Percentiles rank a stretch among this genome's conserved stretches.
Conservation (phyloP, 2,888 invertebrate species). For the Campoplex nolae region DNA sequence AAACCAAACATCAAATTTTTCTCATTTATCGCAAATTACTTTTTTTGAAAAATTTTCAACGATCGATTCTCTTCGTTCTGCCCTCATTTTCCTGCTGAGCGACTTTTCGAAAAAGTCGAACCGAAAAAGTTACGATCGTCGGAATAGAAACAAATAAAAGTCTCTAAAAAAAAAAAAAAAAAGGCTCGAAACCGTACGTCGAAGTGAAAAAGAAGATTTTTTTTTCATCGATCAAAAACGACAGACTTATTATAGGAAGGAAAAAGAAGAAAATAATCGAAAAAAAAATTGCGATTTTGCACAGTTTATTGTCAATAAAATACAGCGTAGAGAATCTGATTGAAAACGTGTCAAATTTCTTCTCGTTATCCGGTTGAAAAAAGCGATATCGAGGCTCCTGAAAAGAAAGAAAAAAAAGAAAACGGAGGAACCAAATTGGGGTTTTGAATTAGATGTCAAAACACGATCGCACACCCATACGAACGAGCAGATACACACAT, state of each 20-base stretch:
- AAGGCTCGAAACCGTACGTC: background rate
- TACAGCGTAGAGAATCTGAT: conserved; percentile 50
- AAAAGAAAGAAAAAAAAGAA: conserved; percentile 73
- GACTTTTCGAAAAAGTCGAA: background rate
- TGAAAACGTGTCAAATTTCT: conserved; percentile 25
- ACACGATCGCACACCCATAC: background rate
- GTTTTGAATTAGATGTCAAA: conserved; percentile 25
- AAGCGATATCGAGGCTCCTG: conserved; percentile 69
- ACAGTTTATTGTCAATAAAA: conserved; percentile 66
- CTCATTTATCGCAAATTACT: too few species aligned
- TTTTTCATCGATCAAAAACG: too few species aligned
- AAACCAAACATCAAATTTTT: too few species aligned
- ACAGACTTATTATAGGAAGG: background rate
- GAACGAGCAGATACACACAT: background rate
- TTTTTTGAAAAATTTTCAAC: too few species aligned
- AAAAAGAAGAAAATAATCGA: background rate
- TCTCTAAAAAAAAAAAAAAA: too few species aligned
- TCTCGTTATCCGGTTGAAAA: conserved; percentile 29
- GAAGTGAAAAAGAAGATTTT: background rate
- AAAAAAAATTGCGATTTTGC: conserved; percentile 39
- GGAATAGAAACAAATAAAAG: too few species aligned
- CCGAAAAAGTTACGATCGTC: background rate
- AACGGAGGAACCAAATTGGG: conserved; percentile 58
- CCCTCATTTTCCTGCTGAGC: too few species aligned
- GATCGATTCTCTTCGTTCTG: too few species aligned